These are phyloP conservation scores for Thera obeliscata DNA, from an alignment of 2,888 invertebrate species.

Conservation along the genomic window DNA sequence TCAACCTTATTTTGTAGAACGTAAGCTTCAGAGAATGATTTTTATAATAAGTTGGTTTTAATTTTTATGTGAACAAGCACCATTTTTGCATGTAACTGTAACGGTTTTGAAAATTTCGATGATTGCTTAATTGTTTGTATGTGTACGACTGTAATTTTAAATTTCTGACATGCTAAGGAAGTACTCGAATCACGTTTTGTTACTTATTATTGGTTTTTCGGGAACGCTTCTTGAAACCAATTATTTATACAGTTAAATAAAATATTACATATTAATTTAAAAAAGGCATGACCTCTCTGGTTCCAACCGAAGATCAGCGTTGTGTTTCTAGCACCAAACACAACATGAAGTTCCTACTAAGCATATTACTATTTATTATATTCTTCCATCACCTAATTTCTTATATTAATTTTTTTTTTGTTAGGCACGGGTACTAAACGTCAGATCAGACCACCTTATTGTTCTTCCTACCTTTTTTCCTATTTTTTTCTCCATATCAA, in stretches of 20 bases:
- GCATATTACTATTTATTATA: too few relatives aligned
- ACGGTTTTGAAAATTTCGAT: slow-evolving; percentile 71
- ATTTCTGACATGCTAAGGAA: slow-evolving; percentile 52
- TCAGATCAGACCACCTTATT: too few relatives aligned
- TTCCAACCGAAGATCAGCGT: too few relatives aligned
- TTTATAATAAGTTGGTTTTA: slow-evolving; percentile 43
- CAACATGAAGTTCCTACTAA: too few relatives aligned
- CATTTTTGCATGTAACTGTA: slow-evolving; percentile 73
- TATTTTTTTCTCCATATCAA: too few relatives aligned
- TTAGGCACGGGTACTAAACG: too few relatives aligned
- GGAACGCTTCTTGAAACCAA: slow-evolving; percentile 15
- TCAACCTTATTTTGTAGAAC: slow-evolving; percentile 30
- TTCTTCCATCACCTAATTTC: too few relatives aligned
- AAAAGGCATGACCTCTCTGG: too few relatives aligned
- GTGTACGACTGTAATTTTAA: slow-evolving; percentile 61
- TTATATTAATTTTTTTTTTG: too few relatives aligned
- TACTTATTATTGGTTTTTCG: slow-evolving; percentile 12
- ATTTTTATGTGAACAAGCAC: slow-evolving; percentile 61
- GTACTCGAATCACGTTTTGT: slow-evolving; percentile 15
- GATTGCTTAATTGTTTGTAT: slow-evolving; percentile 78
- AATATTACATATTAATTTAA: not conserved
- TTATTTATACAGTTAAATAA: slow-evolving; percentile 13
- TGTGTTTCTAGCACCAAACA: too few relatives aligned
- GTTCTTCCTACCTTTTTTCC: too few relatives aligned
- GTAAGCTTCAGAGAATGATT: slow-evolving; percentile 36